Percentiles rank a stretch among this genome's conserved stretches.
Conservation (phyloP, 2,113 vertebrate genomes). For the Lepidothrix coronata region DNA sequence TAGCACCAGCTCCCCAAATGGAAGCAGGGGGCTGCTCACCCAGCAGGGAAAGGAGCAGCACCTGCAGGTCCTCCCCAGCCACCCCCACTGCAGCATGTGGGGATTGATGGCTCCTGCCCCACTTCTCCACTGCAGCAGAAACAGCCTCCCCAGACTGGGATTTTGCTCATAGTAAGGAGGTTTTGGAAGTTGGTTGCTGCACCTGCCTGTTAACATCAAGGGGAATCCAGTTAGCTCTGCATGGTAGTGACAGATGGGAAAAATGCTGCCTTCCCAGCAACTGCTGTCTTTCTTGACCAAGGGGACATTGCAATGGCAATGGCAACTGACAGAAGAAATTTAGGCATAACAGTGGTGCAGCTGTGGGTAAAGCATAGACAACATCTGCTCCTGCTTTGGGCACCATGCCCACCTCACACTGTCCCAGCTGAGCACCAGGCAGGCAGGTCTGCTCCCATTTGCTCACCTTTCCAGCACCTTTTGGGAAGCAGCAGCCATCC, state of each 20-base stretch:
- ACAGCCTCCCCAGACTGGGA: background rate
- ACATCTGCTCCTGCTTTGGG: background rate
- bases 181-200: background rate
- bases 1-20: rapidly evolving
- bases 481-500: background rate
- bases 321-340: background rate
- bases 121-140: background rate
- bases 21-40: background rate
- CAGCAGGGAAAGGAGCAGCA: background rate
- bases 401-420: rapidly evolving
- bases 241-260: background rate
- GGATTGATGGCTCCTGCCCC: background rate
- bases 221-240: background rate
- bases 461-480: background rate
- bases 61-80: background rate
- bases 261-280: background rate
- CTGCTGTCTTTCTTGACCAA: background rate
- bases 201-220: background rate
- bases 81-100: background rate
- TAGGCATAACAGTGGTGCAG: background rate
- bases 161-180: background rate
- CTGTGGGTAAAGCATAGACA: background rate
- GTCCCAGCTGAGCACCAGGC: rapidly evolving
- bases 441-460: background rate
- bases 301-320: background rate